Conservation (phyloP, 2,797 vertebrate species). For the Neosalanx taihuensis region DNA sequence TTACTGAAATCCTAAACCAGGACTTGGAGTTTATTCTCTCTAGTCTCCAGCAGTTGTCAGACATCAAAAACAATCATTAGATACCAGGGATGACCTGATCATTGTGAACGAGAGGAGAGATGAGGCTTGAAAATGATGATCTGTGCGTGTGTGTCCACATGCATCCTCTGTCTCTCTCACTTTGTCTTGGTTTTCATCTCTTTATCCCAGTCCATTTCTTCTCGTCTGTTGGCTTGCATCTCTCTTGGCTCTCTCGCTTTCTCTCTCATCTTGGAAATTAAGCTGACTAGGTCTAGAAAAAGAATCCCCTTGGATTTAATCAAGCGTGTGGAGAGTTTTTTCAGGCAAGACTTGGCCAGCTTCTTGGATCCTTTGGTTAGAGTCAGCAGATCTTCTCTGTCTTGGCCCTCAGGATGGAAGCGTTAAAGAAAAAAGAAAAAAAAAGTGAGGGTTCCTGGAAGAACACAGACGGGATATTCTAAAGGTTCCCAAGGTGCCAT, state of each 20-base stretch:
- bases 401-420: constrained; percentile 50
- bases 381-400: constrained; percentile 57
- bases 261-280: constrained; percentile 53
- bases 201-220: background rate
- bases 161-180: background rate
- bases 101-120: background rate
- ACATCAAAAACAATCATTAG: constrained; percentile 18
- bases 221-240: constrained; percentile 6
- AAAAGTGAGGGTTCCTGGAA: constrained; percentile 40
- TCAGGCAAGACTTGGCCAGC: constrained; percentile 49
- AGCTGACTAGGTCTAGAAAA: constrained; percentile 43
- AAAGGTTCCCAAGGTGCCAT: constrained; percentile 39
- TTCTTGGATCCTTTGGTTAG: constrained; percentile 43
- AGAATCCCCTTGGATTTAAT: constrained; percentile 64
- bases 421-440: constrained; percentile 34
- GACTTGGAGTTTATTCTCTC: background rate
- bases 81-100: background rate
- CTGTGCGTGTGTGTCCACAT: background rate
- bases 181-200: constrained; percentile 13
- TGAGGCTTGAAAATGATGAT: background rate
- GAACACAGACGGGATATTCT: constrained; percentile 39
- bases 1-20: constrained; percentile 14
- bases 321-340: constrained; percentile 45
- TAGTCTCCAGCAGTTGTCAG: constrained; percentile 1
- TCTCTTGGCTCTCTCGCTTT: constrained; percentile 37